These are phyloP conservation scores for Eledone cirrhosa DNA, from an alignment of 2,888 invertebrate species.

Conservation along the genomic window DNA sequence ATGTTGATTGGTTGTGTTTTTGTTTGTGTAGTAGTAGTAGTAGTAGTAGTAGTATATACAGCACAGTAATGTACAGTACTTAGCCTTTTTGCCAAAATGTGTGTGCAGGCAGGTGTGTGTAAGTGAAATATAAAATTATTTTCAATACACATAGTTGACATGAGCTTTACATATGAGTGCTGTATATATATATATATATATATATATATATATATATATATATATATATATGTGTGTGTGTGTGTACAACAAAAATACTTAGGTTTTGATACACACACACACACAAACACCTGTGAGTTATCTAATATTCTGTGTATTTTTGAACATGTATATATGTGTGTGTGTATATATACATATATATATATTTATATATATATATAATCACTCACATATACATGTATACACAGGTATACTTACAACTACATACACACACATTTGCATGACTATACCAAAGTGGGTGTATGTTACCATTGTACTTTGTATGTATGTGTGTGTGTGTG, in stretches of 20 bases:
- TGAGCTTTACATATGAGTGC: too few relatives aligned
- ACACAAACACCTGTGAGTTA: background rate
- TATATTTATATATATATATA: background rate
- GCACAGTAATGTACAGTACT: too few relatives aligned
- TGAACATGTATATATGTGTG: background rate
- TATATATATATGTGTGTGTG: background rate
- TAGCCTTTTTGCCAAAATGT: background rate
- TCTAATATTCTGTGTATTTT: background rate
- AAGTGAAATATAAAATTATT: background rate
- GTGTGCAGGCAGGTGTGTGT: background rate
- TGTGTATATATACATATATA: background rate
- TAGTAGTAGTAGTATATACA: too few relatives aligned
- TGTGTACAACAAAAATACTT: background rate
- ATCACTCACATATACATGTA: background rate
- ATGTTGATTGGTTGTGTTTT: too few relatives aligned
- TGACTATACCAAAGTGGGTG: background rate
- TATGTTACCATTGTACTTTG: background rate
- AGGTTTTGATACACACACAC: background rate
- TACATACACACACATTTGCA: background rate
- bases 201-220: constrained; percentile 7
- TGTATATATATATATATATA: background rate
- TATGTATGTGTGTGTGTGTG: background rate
- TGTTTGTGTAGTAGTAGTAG: too few relatives aligned
- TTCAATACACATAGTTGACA: background rate
- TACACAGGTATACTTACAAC: background rate